Percentiles rank a stretch among this genome's conserved stretches.
These are phyloP conservation scores for Isichthys henryi DNA, from an alignment of 2,113 vertebrate genomes.

Conservation along the genomic window DNA sequence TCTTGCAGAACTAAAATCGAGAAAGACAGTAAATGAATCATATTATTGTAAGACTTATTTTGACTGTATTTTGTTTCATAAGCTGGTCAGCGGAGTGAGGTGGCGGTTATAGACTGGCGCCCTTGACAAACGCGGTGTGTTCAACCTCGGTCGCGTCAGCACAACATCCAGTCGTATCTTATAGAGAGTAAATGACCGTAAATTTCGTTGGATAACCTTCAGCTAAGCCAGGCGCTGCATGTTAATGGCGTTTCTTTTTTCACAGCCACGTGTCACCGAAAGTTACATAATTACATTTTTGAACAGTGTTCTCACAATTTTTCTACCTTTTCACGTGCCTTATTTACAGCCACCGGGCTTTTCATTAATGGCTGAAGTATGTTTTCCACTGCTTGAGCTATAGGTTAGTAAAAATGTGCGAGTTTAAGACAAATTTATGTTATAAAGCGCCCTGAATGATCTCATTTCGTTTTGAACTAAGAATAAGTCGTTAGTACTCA, in stretches of 20 bases:
- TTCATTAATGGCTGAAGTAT: neutral
- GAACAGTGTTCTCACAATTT: neutral
- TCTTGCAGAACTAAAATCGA: neutral
- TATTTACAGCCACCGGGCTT: neutral
- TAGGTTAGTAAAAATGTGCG: neutral
- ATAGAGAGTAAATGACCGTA: neutral
- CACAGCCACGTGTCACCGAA: neutral
- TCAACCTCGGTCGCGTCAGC: neutral
- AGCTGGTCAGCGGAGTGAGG: neutral
- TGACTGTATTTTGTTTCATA: neutral
- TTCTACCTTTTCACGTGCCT: neutral
- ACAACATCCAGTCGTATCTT: neutral
- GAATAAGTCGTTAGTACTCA: neutral
- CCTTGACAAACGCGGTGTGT: neutral
- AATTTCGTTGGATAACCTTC: neutral
- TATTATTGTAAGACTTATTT: neutral
- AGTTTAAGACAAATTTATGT: too few species aligned
- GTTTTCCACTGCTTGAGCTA: neutral
- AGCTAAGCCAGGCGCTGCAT: neutral
- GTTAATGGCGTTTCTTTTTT: neutral
- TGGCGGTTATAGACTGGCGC: neutral
- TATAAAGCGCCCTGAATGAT: too few species aligned
- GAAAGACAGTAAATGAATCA: neutral
- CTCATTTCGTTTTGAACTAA: neutral
- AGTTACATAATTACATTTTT: neutral